phyloP scores from a whole-genome alignment of 2,797 vertebrate species.

The Enteromius viviparus region DNA sequence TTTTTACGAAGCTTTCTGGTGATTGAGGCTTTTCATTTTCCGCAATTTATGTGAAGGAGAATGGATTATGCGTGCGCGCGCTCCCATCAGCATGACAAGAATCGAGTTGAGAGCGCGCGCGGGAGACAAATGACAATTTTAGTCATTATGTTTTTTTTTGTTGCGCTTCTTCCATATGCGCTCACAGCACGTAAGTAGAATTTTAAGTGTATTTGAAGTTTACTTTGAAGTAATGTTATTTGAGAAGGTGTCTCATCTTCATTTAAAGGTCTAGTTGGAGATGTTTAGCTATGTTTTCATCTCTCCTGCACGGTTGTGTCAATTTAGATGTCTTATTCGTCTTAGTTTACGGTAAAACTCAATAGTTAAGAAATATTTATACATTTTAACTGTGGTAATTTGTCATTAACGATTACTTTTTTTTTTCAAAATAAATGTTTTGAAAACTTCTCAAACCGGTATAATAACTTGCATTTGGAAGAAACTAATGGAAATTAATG shows the following conservation, averaged over 20 bases:
- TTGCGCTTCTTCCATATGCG: constrained; percentile 65
- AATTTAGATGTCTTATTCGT: no score
- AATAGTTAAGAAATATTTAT: background rate
- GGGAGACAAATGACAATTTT: constrained; percentile 13
- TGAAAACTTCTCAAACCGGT: background rate
- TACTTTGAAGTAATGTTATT: background rate
- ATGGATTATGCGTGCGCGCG: constrained; percentile 42
- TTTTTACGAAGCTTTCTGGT: background rate
- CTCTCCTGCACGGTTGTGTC: background rate
- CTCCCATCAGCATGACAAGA: constrained; percentile 31
- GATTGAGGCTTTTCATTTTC: constrained; percentile 16
- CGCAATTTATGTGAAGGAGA: constrained; percentile 9
- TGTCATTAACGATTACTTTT: background rate
- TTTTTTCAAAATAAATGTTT: background rate
- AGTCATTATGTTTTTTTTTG: constrained; percentile 52
- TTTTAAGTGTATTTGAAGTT: background rate
- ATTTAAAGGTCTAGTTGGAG: background rate
- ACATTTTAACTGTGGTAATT: background rate
- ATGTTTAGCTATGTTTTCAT: background rate
- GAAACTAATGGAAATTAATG: background rate
- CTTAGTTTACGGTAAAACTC: background rate
- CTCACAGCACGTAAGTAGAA: constrained; percentile 74
- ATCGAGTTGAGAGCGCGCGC: constrained; percentile 19
- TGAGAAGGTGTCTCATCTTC: background rate
- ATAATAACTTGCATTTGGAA: background rate